phyloP scores from a whole-genome alignment of 2,888 invertebrate genomes.

The Drosophila siamana region DNA sequence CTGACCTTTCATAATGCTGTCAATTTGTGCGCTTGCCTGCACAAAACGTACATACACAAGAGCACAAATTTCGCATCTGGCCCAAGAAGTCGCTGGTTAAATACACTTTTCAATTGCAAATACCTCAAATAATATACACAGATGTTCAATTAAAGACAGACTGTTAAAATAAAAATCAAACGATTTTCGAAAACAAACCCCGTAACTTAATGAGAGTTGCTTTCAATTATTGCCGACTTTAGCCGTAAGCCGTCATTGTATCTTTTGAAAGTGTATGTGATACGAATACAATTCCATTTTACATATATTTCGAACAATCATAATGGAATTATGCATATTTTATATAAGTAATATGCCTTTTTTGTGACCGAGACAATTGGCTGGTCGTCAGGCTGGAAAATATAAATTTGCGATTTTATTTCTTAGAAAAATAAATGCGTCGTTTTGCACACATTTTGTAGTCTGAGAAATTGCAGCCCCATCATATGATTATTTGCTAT shows the following conservation, averaged over 20 bases:
- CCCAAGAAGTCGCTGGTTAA: background rate
- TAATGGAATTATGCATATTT: constrained; percentile 76
- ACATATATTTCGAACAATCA: constrained; percentile 57
- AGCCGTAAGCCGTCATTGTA: background rate
- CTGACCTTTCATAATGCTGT: constrained; percentile 80
- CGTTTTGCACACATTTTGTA: constrained; percentile 17
- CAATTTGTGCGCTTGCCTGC: constrained; percentile 78
- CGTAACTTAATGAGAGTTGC: no score
- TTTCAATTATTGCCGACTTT: background rate
- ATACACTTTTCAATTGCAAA: constrained; percentile 38
- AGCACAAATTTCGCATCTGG: constrained; percentile 12
- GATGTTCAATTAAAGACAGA: background rate
- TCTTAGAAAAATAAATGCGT: constrained; percentile 38
- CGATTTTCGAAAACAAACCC: no score
- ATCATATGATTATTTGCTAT: constrained; percentile 26
- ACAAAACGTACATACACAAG: constrained; percentile 52
- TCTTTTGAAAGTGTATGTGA: constrained; percentile 45
- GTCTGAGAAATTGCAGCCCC: constrained; percentile 12
- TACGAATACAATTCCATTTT: constrained; percentile 35
- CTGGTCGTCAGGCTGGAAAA: constrained; percentile 26
- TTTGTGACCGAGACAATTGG: constrained; percentile 22
- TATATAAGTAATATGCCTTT: constrained; percentile 50
- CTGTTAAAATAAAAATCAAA: no score
- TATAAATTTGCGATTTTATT: constrained; percentile 51
- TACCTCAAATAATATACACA: background rate